Percentiles rank a stretch among this genome's conserved stretches.
phyloP scores from a whole-genome alignment of 1,140 invertebrate genomes.

The Branchinecta lynchi region DNA sequence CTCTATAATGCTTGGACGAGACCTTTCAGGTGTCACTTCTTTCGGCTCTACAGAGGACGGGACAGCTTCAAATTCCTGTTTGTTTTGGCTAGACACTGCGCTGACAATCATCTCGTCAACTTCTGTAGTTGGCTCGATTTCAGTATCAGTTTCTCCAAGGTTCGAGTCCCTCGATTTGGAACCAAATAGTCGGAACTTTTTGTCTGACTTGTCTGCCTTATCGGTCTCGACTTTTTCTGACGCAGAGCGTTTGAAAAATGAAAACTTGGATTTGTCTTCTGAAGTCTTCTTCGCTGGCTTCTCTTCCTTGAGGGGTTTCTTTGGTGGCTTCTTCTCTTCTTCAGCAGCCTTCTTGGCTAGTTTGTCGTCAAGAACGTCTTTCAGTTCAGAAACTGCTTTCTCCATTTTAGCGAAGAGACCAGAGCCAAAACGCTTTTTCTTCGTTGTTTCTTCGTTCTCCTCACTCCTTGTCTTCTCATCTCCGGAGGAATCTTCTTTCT shows the following conservation, averaged over 20 bases:
- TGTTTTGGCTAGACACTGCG: no score
- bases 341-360: slow-evolving; percentile 16
- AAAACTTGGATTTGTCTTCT: slow-evolving; percentile 3
- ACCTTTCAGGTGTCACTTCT: no score
- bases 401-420: slow-evolving; percentile 18
- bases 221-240: background rate
- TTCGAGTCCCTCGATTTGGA: background rate
- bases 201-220: background rate
- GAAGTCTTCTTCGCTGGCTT: background rate
- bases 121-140: no score
- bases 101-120: no score
- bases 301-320: background rate
- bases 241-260: background rate
- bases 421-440: slow-evolving; percentile 1
- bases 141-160: background rate
- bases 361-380: slow-evolving; percentile 18
- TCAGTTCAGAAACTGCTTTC: slow-evolving; percentile 17
- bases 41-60: no score
- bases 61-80: no score
- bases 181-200: background rate
- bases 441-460: background rate
- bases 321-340: slow-evolving; percentile 6
- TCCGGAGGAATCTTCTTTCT: background rate
- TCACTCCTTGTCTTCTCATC: slow-evolving; percentile 9
- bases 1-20: no score